Conservation (phyloP, 1,140 invertebrate genomes). For the Octopus sinensis region DNA sequence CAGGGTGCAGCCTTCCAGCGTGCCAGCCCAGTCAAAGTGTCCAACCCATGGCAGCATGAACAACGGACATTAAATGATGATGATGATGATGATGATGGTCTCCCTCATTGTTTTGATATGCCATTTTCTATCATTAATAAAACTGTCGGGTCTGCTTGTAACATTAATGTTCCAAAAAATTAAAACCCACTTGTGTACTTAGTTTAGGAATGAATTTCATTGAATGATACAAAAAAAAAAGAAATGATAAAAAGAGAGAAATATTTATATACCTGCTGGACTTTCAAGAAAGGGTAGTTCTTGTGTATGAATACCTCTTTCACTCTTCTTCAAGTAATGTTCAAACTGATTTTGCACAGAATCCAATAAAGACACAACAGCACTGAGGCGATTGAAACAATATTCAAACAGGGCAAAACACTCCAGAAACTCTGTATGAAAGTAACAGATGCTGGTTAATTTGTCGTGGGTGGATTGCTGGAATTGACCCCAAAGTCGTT, state of each 20-base stretch:
- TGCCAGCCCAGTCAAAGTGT: too few relatives aligned
- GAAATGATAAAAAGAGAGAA: not conserved
- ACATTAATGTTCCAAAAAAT: too few relatives aligned
- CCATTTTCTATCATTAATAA: too few relatives aligned
- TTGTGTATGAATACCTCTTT: not conserved
- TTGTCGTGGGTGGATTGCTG: not conserved
- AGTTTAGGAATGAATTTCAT: too few relatives aligned
- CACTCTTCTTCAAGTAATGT: not conserved
- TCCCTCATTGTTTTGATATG: too few relatives aligned
- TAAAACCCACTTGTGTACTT: too few relatives aligned
- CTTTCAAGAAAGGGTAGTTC: not conserved
- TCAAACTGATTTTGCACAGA: slow-evolving; percentile 9
- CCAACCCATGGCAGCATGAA: too few relatives aligned
- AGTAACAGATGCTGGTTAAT: slow-evolving; percentile 6
- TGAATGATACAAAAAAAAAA: too few relatives aligned
- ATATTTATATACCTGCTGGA: not conserved
- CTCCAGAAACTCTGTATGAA: slow-evolving; percentile 24
- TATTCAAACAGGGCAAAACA: slow-evolving; percentile 53
- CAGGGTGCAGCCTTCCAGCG: too few relatives aligned
- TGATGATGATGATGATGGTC: too few relatives aligned
- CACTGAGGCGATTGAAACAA: slow-evolving; percentile 39
- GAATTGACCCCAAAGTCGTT: slow-evolving; percentile 23
- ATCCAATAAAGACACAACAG: slow-evolving; percentile 34
- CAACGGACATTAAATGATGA: too few relatives aligned
- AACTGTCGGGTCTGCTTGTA: too few relatives aligned